Percentiles rank a stretch among this genome's conserved stretches.
Evolutionary conservation across 1,140 invertebrate genomes (phyloP).

Genomic region (Artemia franciscana): DNA sequence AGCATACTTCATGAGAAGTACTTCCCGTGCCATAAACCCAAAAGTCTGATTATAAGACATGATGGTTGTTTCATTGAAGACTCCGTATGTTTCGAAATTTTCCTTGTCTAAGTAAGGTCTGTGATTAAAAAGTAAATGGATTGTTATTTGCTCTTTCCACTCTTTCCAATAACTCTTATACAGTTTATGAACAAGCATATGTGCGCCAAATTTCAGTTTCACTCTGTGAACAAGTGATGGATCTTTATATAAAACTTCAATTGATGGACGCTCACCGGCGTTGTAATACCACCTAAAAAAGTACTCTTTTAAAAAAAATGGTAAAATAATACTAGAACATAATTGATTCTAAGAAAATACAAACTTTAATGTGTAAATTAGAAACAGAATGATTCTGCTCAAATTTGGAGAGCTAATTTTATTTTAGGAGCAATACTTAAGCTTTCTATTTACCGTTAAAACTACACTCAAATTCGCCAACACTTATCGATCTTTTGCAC

Average conservation of each 20-base stretch:
- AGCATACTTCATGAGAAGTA: no score
- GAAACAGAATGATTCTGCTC: no score
- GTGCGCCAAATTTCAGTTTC: constrained; percentile 15
- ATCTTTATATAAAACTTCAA: constrained; percentile 12
- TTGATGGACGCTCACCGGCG: constrained; percentile 17
- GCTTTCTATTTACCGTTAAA: no score
- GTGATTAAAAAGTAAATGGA: constrained; percentile 17
- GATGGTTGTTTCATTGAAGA: constrained; percentile 18
- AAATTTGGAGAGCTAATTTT: no score
- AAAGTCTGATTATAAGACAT: constrained; percentile 17
- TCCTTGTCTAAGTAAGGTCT: constrained; percentile 13
- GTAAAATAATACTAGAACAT: no score
- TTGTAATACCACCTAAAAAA: constrained; percentile 20
- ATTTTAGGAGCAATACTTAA: no score
- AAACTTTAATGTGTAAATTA: no score
- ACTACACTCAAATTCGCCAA: no score
- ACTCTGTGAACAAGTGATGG: constrained; percentile 18
- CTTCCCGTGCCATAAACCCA: constrained; percentile 17
- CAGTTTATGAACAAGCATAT: constrained; percentile 13
- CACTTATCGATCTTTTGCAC: no score
- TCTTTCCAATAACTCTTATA: constrained; percentile 12
- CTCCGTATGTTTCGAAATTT: constrained; percentile 1
- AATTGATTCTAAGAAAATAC: no score
- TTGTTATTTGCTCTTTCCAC: constrained; percentile 14
- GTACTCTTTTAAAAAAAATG: no score